Conservation (phyloP, 2,888 invertebrate species). For the Blastobasis adustella region DNA sequence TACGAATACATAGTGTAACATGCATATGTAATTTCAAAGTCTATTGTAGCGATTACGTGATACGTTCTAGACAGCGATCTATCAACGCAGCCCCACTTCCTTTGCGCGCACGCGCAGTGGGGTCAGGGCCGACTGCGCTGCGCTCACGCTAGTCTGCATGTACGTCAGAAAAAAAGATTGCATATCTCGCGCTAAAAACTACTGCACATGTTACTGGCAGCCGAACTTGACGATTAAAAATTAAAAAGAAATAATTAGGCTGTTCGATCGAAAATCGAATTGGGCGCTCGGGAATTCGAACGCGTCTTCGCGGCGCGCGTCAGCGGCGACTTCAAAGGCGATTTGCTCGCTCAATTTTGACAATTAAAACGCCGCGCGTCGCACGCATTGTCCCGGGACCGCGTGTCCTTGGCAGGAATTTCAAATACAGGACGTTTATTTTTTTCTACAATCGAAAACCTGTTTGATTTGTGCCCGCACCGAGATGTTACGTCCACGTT, state of each 20-base stretch:
- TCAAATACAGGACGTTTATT: conserved; percentile 36
- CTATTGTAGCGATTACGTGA: conserved; percentile 8
- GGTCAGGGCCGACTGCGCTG: conserved; percentile 34
- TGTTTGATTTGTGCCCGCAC: conserved; percentile 46
- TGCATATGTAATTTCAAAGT: neutral
- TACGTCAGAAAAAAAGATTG: conserved; percentile 1
- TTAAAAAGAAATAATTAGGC: conserved; percentile 2
- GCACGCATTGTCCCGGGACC: conserved; percentile 44
- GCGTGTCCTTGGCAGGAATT: conserved; percentile 68
- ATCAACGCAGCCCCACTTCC: conserved; percentile 22
- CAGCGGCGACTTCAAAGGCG: conserved; percentile 55
- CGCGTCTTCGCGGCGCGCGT: conserved; percentile 14
- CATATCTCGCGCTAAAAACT: conserved; percentile 1
- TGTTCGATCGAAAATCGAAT: conserved; percentile 37
- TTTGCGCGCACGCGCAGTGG: conserved; percentile 24
- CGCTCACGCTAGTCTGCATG: conserved; percentile 9
- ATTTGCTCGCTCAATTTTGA: conserved; percentile 56
- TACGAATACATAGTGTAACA: too few species aligned
- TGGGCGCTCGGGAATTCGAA: conserved; percentile 28
- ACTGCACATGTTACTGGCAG: too few species aligned
- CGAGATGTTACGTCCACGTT: conserved; percentile 12
- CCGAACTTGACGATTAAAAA: neutral
- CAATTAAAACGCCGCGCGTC: conserved; percentile 68
- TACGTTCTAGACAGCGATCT: conserved; percentile 23
- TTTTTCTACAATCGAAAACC: conserved; percentile 41